Conservation (phyloP, 2,797 vertebrate species). For the Rousettus madagascariensis region DNA sequence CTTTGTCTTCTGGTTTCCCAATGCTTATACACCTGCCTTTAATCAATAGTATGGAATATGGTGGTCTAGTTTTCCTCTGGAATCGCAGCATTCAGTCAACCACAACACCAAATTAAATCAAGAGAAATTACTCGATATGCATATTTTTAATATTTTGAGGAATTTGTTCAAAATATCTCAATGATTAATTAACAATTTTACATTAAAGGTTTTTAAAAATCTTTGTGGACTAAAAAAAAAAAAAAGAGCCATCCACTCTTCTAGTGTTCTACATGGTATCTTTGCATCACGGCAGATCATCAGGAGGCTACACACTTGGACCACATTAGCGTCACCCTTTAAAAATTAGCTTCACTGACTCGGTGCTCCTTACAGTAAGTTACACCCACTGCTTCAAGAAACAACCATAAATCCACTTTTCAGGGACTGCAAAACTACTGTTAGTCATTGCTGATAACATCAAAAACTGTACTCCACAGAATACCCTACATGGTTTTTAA, state of each 20-base stretch:
- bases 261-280: background rate
- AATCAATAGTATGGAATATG: background rate
- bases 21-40: background rate
- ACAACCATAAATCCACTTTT: background rate
- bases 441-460: background rate
- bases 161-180: too few relatives aligned
- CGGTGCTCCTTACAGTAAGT: background rate
- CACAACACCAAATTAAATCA: background rate
- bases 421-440: background rate
- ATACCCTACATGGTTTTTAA: background rate
- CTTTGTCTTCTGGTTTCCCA: background rate
- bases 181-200: too few relatives aligned
- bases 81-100: background rate
- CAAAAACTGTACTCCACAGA: background rate
- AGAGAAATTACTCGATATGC: background rate
- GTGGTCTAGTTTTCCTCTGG: background rate
- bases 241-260: background rate
- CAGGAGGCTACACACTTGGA: background rate
- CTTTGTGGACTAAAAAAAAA: too few relatives aligned
- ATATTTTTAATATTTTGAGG: too few relatives aligned
- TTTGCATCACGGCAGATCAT: background rate
- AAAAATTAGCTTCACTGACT: background rate
- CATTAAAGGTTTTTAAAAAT: too few relatives aligned
- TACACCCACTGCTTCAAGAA: background rate
- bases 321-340: background rate